Evolutionary conservation across 2,888 invertebrate genomes (phyloP).

Genomic region (Drosophila colorata): DNA sequence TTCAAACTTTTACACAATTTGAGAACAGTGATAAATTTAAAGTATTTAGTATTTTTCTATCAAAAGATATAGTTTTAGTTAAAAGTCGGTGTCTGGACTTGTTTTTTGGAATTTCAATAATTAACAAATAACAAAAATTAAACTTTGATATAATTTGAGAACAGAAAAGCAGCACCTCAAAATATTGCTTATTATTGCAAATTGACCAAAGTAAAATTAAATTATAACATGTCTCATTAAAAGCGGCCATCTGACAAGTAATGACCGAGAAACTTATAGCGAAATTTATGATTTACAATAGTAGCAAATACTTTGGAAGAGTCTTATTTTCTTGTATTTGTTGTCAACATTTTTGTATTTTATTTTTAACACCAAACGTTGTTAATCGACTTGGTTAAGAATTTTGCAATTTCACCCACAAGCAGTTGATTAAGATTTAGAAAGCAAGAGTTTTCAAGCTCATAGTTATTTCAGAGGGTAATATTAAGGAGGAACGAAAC

Average conservation of each 20-base stretch:
- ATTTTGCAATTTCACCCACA: slow-evolving; percentile 19
- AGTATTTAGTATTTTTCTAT: slow-evolving; percentile 49
- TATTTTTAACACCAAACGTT: slow-evolving; percentile 44
- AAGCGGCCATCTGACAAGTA: background rate
- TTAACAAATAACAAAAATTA: no score
- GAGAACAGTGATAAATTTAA: slow-evolving; percentile 58
- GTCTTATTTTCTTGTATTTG: slow-evolving; percentile 34
- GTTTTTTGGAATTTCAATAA: no score
- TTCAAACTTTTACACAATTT: slow-evolving; percentile 27
- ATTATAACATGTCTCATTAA: background rate
- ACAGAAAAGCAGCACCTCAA: no score
- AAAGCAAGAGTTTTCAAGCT: background rate
- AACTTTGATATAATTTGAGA: background rate
- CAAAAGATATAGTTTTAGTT: slow-evolving; percentile 40
- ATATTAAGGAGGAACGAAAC: no score
- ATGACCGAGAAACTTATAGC: slow-evolving; percentile 17
- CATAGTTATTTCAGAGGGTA: no score
- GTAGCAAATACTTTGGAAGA: slow-evolving; percentile 1
- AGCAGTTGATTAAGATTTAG: slow-evolving; percentile 1
- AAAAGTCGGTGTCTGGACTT: slow-evolving; percentile 58
- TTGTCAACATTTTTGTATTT: slow-evolving; percentile 28
- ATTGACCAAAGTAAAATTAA: slow-evolving; percentile 26
- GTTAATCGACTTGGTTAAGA: slow-evolving; percentile 17
- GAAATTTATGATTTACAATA: slow-evolving; percentile 34
- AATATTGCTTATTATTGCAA: background rate